Evolutionary conservation across 2,888 invertebrate genomes (phyloP).

Genomic region (Fabriciana adippe): DNA sequence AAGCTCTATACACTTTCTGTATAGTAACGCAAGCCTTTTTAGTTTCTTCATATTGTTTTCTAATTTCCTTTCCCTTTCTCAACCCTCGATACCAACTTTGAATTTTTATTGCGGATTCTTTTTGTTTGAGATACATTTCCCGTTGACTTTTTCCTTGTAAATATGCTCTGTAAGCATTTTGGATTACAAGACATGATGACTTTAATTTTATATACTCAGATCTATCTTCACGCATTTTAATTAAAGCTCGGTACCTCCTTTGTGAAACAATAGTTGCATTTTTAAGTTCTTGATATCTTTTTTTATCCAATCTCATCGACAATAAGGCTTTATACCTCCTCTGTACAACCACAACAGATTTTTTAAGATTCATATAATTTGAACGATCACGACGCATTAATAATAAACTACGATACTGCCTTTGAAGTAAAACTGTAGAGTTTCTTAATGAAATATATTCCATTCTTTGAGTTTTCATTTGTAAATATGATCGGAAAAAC

Average conservation of each 20-base stretch:
- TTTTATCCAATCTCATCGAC: conserved; percentile 46
- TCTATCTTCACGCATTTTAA: conserved; percentile 57
- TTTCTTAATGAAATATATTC: conserved; percentile 44
- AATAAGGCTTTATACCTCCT: conserved; percentile 50
- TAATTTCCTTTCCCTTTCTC: conserved; percentile 49
- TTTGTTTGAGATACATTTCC: conserved; percentile 54
- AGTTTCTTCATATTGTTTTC: conserved; percentile 51
- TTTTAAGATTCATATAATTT: conserved; percentile 46
- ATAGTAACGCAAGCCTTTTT: conserved; percentile 66
- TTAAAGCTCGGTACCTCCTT: conserved; percentile 62
- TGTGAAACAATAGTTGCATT: conserved; percentile 58
- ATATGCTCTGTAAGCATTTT: conserved; percentile 65
- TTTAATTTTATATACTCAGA: conserved; percentile 52
- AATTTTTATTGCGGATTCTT: conserved; percentile 60
- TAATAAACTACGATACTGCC: conserved; percentile 63
- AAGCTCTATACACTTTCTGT: conserved; percentile 69
- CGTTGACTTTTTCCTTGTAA: conserved; percentile 52
- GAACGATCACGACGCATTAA: conserved; percentile 59
- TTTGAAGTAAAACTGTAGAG: conserved; percentile 59
- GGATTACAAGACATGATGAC: conserved; percentile 59
- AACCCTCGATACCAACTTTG: conserved; percentile 62
- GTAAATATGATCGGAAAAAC: conserved; percentile 50
- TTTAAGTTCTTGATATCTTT: conserved; percentile 43
- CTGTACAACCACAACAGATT: conserved; percentile 60
- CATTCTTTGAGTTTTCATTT: conserved; percentile 44